Evolutionary conservation across 2,888 invertebrate species (phyloP), one percentile per base, ranked within the genome.

Genomic region (Ischnura elegans): DNA sequence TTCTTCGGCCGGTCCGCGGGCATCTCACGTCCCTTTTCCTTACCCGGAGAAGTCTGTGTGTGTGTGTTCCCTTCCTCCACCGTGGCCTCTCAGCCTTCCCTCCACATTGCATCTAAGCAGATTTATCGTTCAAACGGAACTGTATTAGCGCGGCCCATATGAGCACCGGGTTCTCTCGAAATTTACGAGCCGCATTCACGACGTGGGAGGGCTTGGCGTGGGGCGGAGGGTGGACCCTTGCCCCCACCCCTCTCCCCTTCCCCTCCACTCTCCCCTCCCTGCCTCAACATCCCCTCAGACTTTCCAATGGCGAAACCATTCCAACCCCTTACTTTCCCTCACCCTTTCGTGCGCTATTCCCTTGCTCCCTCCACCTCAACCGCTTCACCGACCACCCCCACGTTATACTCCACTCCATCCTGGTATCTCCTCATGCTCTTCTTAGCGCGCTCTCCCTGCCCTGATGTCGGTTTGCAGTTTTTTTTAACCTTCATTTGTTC

Each of bases 81-180:
- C 87, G 2, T 5, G n/a, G 2, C 86, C 45, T 0, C 25, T 25
- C 45, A 0, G 45, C 8, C 25, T 25, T 42, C 47, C 36, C 87
- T 43, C 90, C 61, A 21, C 61, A 55, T 61, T 66, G 61, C 90
- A 61, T 90, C 90, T 90, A 90, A 90, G 90, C 90, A 90, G 90
- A 90, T 90, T 90, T 90, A 90, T 90, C 55, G 90, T 90, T 90
- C 90, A 90, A 61, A 90, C 90, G 90, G 90, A 90, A 90, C 90
- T 90, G 90, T 90, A 90, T 90, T 90, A 90, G 61, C 90, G 90
- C 43, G 90, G 90, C 61, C 90, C 90, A 90, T 90, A 90, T 90
- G 90, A 90, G 90, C 61, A 66, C 61, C 42, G 55, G 90, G 90
- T 45, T 87, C 61, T n/a, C 66, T 43, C 55, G n/a, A 90, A 90